Conservation (phyloP, 2,888 invertebrate genomes). For the Apamea anceps region DNA sequence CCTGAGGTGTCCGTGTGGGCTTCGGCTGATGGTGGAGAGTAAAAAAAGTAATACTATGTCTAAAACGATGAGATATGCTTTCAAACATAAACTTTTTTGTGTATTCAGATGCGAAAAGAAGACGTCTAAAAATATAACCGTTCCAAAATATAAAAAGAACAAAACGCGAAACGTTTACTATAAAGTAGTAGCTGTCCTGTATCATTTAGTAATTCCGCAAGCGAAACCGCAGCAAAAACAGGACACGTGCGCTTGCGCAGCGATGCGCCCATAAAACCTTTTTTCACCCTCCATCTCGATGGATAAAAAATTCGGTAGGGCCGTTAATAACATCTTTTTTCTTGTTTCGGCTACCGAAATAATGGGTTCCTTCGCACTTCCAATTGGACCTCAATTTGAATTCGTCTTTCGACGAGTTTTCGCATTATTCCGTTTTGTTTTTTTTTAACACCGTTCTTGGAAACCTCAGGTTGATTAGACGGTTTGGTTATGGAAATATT, state of each 20-base stretch:
- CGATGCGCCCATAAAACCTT: conserved; percentile 66
- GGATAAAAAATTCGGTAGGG: conserved; percentile 75
- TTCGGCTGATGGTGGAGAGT: conserved; percentile 24
- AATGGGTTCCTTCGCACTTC: conserved; percentile 81
- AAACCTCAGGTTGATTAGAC: conserved; percentile 73
- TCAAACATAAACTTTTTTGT: conserved; percentile 18
- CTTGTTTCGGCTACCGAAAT: conserved; percentile 80
- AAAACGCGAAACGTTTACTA: conserved; percentile 57
- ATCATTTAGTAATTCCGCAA: conserved; percentile 68
- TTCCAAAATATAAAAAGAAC: conserved; percentile 35
- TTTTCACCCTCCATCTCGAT: conserved; percentile 66
- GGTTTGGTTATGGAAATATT: conserved; percentile 65
- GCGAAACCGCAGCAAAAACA: conserved; percentile 65
- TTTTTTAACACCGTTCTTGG: conserved; percentile 72
- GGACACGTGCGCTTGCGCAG: conserved; percentile 67
- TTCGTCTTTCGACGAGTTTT: conserved; percentile 71
- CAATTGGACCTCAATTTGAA: conserved; percentile 80
- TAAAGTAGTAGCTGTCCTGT: conserved; percentile 52
- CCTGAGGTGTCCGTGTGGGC: conserved; percentile 30
- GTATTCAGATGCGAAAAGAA: neutral
- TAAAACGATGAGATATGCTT: conserved; percentile 21
- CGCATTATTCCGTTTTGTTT: conserved; percentile 75
- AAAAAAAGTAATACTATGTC: conserved; percentile 15
- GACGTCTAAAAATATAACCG: conserved; percentile 28
- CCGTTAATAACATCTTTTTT: conserved; percentile 78